Evolutionary conservation across 2,797 vertebrate genomes (phyloP).

Genomic region (Acropternis orthonyx): DNA sequence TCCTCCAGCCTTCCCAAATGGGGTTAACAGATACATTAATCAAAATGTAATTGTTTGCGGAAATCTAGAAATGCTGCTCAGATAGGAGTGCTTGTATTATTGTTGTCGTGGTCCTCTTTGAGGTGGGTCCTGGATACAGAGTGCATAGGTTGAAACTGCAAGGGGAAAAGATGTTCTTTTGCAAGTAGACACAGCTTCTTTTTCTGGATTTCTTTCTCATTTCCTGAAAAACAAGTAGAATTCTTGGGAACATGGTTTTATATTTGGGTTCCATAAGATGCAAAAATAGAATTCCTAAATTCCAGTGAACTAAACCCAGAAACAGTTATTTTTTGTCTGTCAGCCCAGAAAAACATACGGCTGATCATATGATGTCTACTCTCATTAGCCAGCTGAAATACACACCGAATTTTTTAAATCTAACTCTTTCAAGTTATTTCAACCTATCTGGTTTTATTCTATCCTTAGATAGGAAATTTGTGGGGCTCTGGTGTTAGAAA

Average conservation of each 20-base stretch:
- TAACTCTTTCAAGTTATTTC: neutral
- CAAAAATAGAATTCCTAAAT: neutral
- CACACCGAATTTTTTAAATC: neutral
- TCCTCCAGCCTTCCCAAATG: neutral
- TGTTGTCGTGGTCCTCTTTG: neutral
- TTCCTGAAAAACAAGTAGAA: neutral
- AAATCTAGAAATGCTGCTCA: neutral
- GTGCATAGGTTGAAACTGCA: neutral
- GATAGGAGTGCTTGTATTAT: neutral
- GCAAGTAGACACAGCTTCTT: neutral
- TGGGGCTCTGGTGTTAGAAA: neutral
- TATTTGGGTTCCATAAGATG: neutral
- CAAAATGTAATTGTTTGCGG: neutral
- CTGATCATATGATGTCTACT: neutral
- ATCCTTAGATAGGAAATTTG: neutral
- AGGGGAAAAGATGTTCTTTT: neutral
- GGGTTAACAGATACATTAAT: neutral
- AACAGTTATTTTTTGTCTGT: constrained; percentile 5
- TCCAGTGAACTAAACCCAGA: neutral
- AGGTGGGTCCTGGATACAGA: neutral
- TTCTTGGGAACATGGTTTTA: neutral
- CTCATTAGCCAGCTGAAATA: neutral
- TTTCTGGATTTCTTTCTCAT: neutral
- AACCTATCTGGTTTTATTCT: neutral
- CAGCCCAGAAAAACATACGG: neutral